These are phyloP conservation scores for Sceloporus undulatus DNA, from an alignment of 2,113 vertebrate genomes.

Conservation along the genomic window DNA sequence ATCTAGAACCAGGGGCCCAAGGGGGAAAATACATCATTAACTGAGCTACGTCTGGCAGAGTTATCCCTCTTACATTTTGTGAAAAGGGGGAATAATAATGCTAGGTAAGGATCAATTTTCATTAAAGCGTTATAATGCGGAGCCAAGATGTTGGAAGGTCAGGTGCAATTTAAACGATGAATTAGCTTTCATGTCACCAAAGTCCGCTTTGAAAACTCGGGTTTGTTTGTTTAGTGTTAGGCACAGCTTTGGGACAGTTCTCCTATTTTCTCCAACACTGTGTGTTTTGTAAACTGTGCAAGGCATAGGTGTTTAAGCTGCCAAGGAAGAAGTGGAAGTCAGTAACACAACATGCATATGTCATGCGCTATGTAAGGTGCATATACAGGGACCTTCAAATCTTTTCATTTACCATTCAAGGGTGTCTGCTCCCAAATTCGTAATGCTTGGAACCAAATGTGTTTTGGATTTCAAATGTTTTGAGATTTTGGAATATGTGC, in stretches of 20 bases:
- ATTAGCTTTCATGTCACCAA: slow-evolving; percentile 70
- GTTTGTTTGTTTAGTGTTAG: slow-evolving; percentile 45
- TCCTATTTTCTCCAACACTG: not conserved
- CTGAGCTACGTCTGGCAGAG: not conserved
- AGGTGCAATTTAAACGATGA: slow-evolving; percentile 70
- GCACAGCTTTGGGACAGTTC: not conserved
- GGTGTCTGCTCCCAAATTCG: too few species aligned
- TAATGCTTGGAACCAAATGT: too few species aligned
- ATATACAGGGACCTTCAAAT: too few species aligned
- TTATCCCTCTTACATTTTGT: slow-evolving; percentile 39
- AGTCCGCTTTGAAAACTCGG: slow-evolving; percentile 57
- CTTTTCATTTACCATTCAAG: too few species aligned
- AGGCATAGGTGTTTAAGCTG: not conserved
- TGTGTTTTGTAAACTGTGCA: slow-evolving; percentile 20
- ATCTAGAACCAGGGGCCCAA: slow-evolving; percentile 51
- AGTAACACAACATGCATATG: too few species aligned
- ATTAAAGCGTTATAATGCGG: slow-evolving; percentile 61
- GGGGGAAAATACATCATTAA: slow-evolving; percentile 39
- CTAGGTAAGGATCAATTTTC: slow-evolving; percentile 69
- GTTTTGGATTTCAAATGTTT: too few species aligned
- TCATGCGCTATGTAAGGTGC: too few species aligned
- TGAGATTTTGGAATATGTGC: too few species aligned
- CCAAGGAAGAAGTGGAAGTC: slow-evolving; percentile 11
- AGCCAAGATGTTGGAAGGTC: slow-evolving; percentile 69
- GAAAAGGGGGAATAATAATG: slow-evolving; percentile 61